Evolutionary conservation across 2,113 vertebrate genomes (phyloP).

Genomic region (Glaucidium brasilianum): DNA sequence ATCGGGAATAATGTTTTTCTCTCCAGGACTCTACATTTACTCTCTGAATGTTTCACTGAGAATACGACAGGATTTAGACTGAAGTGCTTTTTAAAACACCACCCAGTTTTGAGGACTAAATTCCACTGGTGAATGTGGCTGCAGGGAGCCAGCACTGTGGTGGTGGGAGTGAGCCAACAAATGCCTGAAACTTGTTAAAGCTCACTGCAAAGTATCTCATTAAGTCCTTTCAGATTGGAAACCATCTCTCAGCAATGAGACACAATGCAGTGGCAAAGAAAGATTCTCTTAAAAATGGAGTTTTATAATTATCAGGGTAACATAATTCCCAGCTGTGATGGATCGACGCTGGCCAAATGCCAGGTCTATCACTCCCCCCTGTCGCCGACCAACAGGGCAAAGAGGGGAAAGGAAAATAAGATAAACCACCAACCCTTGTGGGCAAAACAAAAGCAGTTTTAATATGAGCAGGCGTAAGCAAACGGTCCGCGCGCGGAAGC

Average conservation of each 20-base stretch:
- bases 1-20: slow-evolving; percentile 2
- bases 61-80: neutral
- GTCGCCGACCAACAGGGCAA: too few species aligned
- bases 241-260: neutral
- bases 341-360: too few species aligned
- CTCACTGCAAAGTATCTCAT: neutral
- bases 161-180: neutral
- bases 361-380: too few species aligned
- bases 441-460: too few species aligned
- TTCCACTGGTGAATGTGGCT: neutral
- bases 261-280: accelerated
- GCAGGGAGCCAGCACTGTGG: neutral
- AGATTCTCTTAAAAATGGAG: too few species aligned
- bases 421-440: too few species aligned
- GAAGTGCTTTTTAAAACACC: neutral
- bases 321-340: neutral
- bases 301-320: neutral
- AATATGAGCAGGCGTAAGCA: too few species aligned
- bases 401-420: too few species aligned
- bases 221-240: neutral
- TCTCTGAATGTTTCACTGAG: neutral
- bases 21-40: neutral
- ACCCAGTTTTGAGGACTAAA: neutral
- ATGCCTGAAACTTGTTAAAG: neutral
- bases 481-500: too few species aligned